Evolutionary conservation across 2,113 vertebrate genomes (phyloP), one percentile per base, ranked within the genome.

Genomic region (Dolichotis patagonum): DNA sequence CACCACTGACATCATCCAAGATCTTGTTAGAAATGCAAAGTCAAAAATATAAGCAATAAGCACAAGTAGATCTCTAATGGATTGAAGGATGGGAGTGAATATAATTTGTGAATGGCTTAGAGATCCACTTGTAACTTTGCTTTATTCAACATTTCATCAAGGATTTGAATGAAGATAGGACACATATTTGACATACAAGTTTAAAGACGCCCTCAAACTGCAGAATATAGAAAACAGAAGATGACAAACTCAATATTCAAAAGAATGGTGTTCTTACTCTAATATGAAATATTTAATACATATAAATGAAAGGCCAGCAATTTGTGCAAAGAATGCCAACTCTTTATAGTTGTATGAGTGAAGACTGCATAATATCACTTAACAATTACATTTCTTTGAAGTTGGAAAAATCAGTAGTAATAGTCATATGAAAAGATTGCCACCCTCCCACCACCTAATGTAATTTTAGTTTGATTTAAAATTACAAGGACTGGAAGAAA

Each of bases 381-480:
- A 75, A 60, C 54, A 43, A 30, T 58, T 80, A 43, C 13, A 38
- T 46, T 52, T 92, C 41, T 46, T 85, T 32, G 43, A 28, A 92
- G 49, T 63, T 93, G 43, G 8, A 22, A 65, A 88, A 88, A 41
- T 73, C 24, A 71, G 7, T 56, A 10, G 32, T 19, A 65, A 65
- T 65, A 85, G 30, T 28, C n/a, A n/a, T 11, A 4, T 80, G 52
- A 77, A 52, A 91, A 81, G 54, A 16, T 43, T 90, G 8, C 3
- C 1, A 9, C 14, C 11, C 2, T 46, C 35, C 26, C 22, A 56
- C 28, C 9, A 81, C 46, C 19, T 75, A 75, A 77, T 26, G 12
- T n/a, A 60, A 62, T 62, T 94, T 94, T 92, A 52, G 7, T 91
- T 26, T 81, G 35, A 90, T 65, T 84, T 80, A 73, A 54, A 78